These are phyloP conservation scores for Homarus americanus DNA, from an alignment of 1,140 invertebrate species.

Conservation along the genomic window DNA sequence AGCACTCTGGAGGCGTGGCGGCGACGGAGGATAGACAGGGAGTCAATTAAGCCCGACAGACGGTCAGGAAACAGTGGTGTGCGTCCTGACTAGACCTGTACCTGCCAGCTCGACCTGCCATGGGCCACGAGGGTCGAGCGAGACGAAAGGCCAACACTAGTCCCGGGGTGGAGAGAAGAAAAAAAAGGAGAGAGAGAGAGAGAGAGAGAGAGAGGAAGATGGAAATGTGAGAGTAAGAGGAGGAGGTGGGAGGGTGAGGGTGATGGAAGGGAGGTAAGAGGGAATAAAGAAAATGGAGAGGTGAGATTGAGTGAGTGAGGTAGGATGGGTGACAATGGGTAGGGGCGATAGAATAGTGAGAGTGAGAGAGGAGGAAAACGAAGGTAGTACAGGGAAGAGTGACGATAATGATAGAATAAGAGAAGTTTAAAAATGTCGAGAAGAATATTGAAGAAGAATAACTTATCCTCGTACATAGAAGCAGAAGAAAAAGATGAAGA, in stretches of 20 bases:
- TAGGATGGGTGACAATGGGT: neutral
- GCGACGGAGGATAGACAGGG: neutral
- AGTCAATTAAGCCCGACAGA: neutral
- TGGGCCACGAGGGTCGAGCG: no score
- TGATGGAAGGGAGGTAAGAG: neutral
- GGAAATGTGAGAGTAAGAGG: neutral
- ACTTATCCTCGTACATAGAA: no score
- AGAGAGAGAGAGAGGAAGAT: neutral
- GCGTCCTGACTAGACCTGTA: no score
- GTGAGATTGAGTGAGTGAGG: neutral
- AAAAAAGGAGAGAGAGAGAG: constrained; percentile 26
- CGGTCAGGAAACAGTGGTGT: neutral
- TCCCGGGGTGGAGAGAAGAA: constrained; percentile 1
- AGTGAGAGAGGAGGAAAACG: neutral
- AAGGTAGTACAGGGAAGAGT: neutral
- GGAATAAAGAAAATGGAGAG: neutral
- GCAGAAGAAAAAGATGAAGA: no score
- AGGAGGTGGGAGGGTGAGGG: neutral
- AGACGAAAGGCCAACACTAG: neutral
- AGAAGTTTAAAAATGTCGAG: neutral
- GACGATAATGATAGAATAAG: neutral
- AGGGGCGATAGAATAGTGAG: neutral
- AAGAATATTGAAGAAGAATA: no score
- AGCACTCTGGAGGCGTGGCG: neutral
- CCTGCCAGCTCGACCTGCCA: neutral